Evolutionary conservation across 1,140 invertebrate genomes (phyloP).

Genomic region (Cydia amplana): DNA sequence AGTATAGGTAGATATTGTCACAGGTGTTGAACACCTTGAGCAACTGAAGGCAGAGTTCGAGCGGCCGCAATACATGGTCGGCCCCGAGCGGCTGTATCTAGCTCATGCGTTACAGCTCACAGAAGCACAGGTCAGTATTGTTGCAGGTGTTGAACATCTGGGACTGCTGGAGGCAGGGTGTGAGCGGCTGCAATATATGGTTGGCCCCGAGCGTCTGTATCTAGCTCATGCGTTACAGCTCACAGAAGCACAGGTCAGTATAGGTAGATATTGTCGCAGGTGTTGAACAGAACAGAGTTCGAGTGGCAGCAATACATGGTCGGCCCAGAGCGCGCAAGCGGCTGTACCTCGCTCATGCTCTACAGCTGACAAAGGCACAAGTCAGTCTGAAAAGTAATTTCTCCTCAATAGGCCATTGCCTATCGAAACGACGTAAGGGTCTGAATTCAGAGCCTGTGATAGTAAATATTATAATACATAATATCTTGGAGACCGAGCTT

Average conservation of each 20-base stretch:
- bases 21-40: neutral
- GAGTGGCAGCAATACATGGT: neutral
- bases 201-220: conserved; percentile 91
- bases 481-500: too few relatives aligned
- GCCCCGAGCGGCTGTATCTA: conserved; percentile 59
- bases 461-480: too few relatives aligned
- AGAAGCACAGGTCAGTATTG: conserved; percentile 88
- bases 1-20: conserved; percentile 36
- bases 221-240: conserved; percentile 87
- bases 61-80: neutral
- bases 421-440: too few relatives aligned
- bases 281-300: neutral
- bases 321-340: neutral
- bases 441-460: too few relatives aligned
- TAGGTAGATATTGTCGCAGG: neutral
- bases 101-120: conserved; percentile 85
- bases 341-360: too few relatives aligned
- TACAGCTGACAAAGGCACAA: too few relatives aligned
- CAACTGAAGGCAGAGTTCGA: conserved; percentile 89
- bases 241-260: conserved; percentile 83
- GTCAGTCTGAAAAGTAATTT: too few relatives aligned
- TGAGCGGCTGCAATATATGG: conserved; percentile 94
- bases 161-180: conserved; percentile 86
- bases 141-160: conserved; percentile 57
- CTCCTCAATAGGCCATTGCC: too few relatives aligned